Evolutionary conservation across 2,888 invertebrate genomes (phyloP).

Genomic region (Caenorhabditis parvicauda): DNA sequence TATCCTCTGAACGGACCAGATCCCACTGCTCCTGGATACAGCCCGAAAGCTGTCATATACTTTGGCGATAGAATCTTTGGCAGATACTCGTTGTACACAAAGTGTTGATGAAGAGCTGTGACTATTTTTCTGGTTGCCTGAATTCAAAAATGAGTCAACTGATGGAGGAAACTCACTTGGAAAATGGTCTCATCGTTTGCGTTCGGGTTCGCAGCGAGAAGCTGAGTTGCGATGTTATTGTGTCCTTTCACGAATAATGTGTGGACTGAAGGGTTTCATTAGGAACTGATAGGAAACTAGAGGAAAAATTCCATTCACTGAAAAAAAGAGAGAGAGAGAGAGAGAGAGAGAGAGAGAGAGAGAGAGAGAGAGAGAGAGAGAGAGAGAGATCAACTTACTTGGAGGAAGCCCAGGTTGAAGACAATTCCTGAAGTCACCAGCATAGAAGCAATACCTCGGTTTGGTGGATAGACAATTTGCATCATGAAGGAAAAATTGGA

Average conservation of each 20-base stretch:
- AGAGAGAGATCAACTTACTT: slow-evolving; percentile 10
- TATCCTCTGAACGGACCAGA: slow-evolving; percentile 3
- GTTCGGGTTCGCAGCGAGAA: slow-evolving; percentile 14
- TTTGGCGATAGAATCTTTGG: slow-evolving; percentile 74
- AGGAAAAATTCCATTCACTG: neutral
- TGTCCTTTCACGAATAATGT: slow-evolving; percentile 49
- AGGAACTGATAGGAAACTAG: neutral
- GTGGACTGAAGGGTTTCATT: slow-evolving; percentile 40
- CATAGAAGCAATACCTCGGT: slow-evolving; percentile 33
- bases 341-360: slow-evolving; percentile 1
- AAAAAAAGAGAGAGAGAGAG: neutral
- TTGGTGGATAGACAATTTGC: slow-evolving; percentile 40
- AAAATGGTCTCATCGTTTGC: slow-evolving; percentile 37
- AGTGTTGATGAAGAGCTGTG: slow-evolving; percentile 68
- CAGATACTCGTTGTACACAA: slow-evolving; percentile 67
- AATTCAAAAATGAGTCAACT: slow-evolving; percentile 11
- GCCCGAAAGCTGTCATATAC: slow-evolving; percentile 24
- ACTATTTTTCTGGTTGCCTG: slow-evolving; percentile 63
- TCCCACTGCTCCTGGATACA: slow-evolving; percentile 14
- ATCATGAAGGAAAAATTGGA: slow-evolving; percentile 12
- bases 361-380: neutral
- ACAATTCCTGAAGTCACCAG: slow-evolving; percentile 47
- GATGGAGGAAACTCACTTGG: slow-evolving; percentile 15
- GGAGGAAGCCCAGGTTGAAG: slow-evolving; percentile 48
- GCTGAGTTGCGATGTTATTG: slow-evolving; percentile 43